Conservation (phyloP, 2,797 vertebrate genomes). For the Tinamus major region DNA sequence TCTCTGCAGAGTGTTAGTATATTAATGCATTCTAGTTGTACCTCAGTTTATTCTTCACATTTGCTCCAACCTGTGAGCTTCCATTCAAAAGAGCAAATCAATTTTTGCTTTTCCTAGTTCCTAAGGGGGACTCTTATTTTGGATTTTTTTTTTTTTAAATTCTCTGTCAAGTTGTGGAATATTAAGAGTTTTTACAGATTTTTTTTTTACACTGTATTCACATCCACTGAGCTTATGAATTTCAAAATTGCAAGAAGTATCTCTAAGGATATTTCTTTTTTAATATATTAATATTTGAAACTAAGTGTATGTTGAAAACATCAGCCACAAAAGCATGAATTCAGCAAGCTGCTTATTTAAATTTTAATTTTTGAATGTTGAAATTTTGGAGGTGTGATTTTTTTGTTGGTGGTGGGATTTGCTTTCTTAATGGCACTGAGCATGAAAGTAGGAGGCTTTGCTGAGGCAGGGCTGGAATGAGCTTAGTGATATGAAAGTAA, state of each 20-base stretch:
- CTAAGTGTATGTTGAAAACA: accelerated
- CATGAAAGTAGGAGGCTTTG: neutral
- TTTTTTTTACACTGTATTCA: neutral
- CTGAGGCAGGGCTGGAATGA: neutral
- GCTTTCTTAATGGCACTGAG: neutral
- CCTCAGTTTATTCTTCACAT: neutral
- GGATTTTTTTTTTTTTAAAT: neutral
- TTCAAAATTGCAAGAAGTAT: neutral
- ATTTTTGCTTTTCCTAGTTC: neutral
- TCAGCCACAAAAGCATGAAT: neutral
- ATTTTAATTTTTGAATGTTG: neutral
- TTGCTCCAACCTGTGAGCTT: no score
- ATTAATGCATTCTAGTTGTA: neutral
- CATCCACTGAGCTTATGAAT: neutral
- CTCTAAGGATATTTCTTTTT: neutral
- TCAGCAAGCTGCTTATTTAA: neutral
- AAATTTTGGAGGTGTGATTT: neutral
- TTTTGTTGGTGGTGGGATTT: no score
- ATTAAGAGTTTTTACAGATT: neutral
- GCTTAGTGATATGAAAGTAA: neutral
- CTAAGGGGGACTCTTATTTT: neutral
- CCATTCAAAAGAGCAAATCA: neutral
- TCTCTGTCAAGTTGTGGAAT: neutral
- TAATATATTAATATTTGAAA: neutral
- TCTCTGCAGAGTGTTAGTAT: no score